Conservation (phyloP, 2,797 vertebrate genomes). For the Cynodonichthys magdalenae region DNA sequence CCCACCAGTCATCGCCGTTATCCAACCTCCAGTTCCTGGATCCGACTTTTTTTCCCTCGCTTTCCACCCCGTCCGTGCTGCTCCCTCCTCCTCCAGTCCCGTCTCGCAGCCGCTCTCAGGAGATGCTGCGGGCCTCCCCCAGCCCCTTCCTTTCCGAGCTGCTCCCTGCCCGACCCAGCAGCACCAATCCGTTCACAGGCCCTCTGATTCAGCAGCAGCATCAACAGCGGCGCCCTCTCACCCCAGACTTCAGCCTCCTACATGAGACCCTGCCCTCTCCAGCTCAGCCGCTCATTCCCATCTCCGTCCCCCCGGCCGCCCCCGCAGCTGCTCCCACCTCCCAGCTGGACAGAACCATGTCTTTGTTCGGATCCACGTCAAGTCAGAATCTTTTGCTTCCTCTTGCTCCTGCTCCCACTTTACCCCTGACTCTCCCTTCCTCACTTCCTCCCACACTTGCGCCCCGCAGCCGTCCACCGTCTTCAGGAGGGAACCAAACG, state of each 20-base stretch:
- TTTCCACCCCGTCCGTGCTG: constrained; percentile 76
- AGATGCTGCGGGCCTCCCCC: constrained; percentile 78
- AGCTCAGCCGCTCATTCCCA: constrained; percentile 57
- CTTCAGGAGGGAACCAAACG: constrained; percentile 58
- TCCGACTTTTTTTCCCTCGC: constrained; percentile 72
- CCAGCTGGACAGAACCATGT: constrained; percentile 59
- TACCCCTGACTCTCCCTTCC: constrained; percentile 50
- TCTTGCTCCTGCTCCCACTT: constrained; percentile 34
- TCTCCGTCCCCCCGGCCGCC: constrained; percentile 18
- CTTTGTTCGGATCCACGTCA: constrained; percentile 49
- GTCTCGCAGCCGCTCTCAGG: constrained; percentile 84
- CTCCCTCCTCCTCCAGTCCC: constrained; percentile 83
- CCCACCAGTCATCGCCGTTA: constrained; percentile 73
- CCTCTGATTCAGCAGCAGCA: constrained; percentile 57
- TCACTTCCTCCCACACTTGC: constrained; percentile 40
- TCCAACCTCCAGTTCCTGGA: constrained; percentile 66
- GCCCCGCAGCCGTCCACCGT: constrained; percentile 43
- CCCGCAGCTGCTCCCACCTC: constrained; percentile 7
- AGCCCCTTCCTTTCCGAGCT: constrained; percentile 76
- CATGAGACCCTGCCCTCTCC: constrained; percentile 52
- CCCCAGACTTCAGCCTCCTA: constrained; percentile 70
- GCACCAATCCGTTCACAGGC: constrained; percentile 84
- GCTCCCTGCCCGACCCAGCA: constrained; percentile 75
- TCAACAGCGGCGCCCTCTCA: constrained; percentile 78
- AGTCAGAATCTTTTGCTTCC: constrained; percentile 39